Base-by-base conservation (phyloP, 2,113 vertebrate genomes). In the western clawed frog (Xenopus tropicalis) region DNA sequence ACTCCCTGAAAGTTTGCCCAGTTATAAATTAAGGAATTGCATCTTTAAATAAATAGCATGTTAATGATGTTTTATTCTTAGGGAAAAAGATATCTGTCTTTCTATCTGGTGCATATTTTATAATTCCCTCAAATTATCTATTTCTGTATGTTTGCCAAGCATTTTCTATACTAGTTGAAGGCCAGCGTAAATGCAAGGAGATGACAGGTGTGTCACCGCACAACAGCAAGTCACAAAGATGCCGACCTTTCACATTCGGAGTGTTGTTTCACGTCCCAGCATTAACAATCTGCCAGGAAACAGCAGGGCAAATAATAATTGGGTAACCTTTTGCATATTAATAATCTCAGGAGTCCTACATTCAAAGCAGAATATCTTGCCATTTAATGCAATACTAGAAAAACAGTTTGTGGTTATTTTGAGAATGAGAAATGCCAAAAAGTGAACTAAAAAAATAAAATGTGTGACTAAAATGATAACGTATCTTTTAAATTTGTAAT, bases 281-380 rank as follows among this genome's bases (percentile, higher is more conserved):
- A 76, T 63, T 76, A 69, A 76, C 73, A 76, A 76, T 69, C 73
- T 76, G 73, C 73, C 73, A 76, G 58, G 48, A 76, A 76, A 76
- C 73, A 76, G 73, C 66, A 67, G 73, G 73, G 73, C 58, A 69
- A 69, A 76, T 69, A 76, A 76, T 76, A 76, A 76, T 76, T 76
- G 73, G 73, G 69, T 76, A 76, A 76, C 73, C 73, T 76, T 76
- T 76, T 76, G 66, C 66, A 76, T 76, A 76, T 76, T 76, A 76
- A 76, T 76, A 56, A n/a, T 69, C 73, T 69, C 58, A 24, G 52
- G 61, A 69, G 58, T 69, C 67, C 52, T 17, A 54, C 43, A 54
- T 76, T 23, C 66, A 69, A 69, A 69, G 48, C 51, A 63, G 25
- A 16, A 44, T 69, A 69, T 48, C 68, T 44, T 56, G 57, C 44